Percentiles rank a stretch among this genome's conserved stretches.
Conservation (phyloP, 2,888 invertebrate genomes). For the Isoperla grammatica region DNA sequence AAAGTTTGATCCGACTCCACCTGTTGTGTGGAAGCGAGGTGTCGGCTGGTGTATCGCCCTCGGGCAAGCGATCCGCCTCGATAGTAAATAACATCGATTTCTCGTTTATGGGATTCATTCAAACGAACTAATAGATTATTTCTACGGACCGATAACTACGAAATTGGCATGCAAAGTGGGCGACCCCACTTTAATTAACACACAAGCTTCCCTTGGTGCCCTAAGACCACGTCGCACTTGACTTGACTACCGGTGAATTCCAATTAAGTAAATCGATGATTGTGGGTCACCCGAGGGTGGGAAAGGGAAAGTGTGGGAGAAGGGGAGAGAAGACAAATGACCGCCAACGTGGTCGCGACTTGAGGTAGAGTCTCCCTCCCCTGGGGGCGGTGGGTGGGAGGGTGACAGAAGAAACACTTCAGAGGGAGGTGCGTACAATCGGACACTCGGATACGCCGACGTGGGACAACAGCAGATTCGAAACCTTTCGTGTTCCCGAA, state of each 20-base stretch:
- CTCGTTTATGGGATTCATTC: background rate
- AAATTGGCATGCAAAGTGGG: constrained; percentile 17
- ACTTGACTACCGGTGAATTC: constrained; percentile 8
- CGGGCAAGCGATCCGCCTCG: constrained; percentile 10
- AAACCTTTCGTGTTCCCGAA: too few relatives aligned
- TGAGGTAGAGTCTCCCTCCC: too few relatives aligned
- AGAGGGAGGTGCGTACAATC: too few relatives aligned
- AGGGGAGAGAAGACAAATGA: constrained; percentile 7
- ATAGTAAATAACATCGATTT: constrained; percentile 7
- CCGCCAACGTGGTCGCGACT: background rate
- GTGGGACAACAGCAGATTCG: too few relatives aligned
- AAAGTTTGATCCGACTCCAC: constrained; percentile 1
- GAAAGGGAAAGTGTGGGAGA: too few relatives aligned
- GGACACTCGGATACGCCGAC: too few relatives aligned
- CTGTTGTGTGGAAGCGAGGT: constrained; percentile 7
- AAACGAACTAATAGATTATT: constrained; percentile 15
- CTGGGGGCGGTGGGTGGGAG: too few relatives aligned
- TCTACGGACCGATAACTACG: constrained; percentile 1
- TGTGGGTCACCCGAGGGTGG: background rate
- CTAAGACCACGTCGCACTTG: constrained; percentile 1
- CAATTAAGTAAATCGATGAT: constrained; percentile 12
- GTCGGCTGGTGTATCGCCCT: background rate
- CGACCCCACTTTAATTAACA: constrained; percentile 16
- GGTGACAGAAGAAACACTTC: too few relatives aligned
- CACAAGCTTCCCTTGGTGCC: background rate